A percentile compares a stretch with the other conserved stretches of the same genome.
These are phyloP conservation scores for Pipra filicauda DNA, from an alignment of 2,113 vertebrate species.

Conservation along the genomic window DNA sequence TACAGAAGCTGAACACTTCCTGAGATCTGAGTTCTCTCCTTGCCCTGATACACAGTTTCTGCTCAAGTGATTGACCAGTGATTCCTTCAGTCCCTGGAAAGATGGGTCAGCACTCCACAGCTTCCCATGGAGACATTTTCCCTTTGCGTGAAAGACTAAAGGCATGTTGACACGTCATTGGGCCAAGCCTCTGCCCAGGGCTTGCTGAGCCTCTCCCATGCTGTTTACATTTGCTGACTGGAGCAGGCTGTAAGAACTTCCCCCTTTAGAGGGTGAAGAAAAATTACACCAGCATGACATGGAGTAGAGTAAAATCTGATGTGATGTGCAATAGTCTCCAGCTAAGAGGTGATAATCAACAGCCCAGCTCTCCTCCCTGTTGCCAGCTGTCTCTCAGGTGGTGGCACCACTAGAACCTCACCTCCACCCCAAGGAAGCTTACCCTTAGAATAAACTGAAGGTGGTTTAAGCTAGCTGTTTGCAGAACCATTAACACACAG, in stretches of 20 bases:
- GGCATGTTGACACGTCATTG: rapidly evolving
- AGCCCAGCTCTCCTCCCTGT: not conserved
- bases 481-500: not conserved
- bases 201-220: not conserved
- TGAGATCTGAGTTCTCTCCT: not conserved
- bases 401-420: not conserved
- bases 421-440: not conserved
- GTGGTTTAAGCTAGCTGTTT: not conserved
- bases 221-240: not conserved
- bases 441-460: not conserved
- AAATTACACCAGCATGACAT: not conserved
- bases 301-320: not conserved
- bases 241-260: not conserved
- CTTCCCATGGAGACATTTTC: not conserved
- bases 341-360: not conserved
- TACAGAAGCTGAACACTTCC: not conserved
- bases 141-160: not conserved
- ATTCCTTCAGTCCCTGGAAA: not conserved
- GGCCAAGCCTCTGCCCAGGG: not conserved
- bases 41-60: not conserved
- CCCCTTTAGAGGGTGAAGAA: not conserved
- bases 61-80: not conserved
- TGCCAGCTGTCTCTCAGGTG: not conserved
- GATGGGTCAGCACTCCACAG: not conserved
- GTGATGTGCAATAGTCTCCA: not conserved